A percentile compares a stretch with the other conserved stretches of the same genome.
Evolutionary conservation across 2,113 vertebrate species (phyloP).

Genomic region (Platysternon megacephalum): DNA sequence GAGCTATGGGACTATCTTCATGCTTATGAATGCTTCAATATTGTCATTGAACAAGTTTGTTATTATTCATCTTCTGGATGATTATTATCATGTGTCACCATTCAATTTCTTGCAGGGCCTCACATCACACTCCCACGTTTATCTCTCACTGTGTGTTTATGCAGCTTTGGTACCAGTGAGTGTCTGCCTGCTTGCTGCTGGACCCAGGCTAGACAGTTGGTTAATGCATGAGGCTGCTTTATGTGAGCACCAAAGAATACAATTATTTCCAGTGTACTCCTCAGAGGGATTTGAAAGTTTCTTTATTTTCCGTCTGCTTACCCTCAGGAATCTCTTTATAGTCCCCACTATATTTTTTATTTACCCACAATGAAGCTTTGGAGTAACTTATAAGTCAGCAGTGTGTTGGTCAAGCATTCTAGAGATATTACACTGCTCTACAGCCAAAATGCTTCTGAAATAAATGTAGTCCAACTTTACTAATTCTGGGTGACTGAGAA

Average conservation of each 20-base stretch:
- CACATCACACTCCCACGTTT: background rate
- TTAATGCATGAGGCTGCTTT: background rate
- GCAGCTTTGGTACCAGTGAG: background rate
- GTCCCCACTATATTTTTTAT: background rate
- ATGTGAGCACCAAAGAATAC: background rate
- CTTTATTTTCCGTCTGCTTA: background rate
- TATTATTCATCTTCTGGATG: conserved; percentile 43
- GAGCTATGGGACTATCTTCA: background rate
- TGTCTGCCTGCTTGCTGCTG: background rate
- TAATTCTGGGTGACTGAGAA: too few relatives aligned
- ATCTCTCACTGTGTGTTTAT: background rate
- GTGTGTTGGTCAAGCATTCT: background rate
- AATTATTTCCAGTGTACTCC: background rate
- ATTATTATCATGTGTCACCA: conserved; percentile 33
- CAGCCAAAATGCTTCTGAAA: too few relatives aligned
- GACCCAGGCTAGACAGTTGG: background rate
- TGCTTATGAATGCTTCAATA: background rate
- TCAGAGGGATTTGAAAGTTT: background rate
- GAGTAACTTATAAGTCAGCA: background rate
- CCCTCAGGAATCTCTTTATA: background rate
- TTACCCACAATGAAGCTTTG: background rate
- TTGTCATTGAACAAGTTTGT: conserved; percentile 32
- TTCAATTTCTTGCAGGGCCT: conserved; percentile 4
- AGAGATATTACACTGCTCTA: too few relatives aligned
- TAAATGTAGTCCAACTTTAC: too few relatives aligned